These are phyloP conservation scores for Invenusta paracnida DNA, from an alignment of 2,888 invertebrate species.

Conservation along the genomic window DNA sequence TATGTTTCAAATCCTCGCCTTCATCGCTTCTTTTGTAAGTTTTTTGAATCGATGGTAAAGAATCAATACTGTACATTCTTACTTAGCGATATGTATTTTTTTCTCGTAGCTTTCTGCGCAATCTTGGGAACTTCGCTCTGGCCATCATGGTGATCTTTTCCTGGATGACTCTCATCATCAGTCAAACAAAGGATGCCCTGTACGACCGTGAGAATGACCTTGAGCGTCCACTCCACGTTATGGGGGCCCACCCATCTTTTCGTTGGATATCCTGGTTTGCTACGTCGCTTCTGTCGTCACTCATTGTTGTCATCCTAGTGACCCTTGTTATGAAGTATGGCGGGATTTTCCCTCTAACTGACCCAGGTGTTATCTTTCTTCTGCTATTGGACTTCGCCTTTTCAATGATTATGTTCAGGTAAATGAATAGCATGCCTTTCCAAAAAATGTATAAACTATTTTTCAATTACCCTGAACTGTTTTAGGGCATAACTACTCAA, in stretches of 20 bases:
- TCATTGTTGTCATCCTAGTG: constrained; percentile 6
- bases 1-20: too few relatives aligned
- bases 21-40: too few relatives aligned
- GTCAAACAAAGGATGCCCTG: constrained; percentile 18
- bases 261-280: constrained; percentile 39
- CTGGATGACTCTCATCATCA: constrained; percentile 23
- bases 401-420: constrained; percentile 11
- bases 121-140: background rate
- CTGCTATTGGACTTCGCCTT: constrained; percentile 23
- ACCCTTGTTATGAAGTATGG: constrained; percentile 5
- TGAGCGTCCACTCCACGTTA: constrained; percentile 28
- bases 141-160: constrained; percentile 32
- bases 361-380: background rate
- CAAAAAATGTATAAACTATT: too few relatives aligned
- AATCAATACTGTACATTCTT: too few relatives aligned
- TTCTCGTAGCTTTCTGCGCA: background rate
- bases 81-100: too few relatives aligned
- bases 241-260: constrained; percentile 14
- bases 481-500: too few relatives aligned
- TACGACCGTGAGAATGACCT: constrained; percentile 34
- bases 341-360: background rate
- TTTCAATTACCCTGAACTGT: too few relatives aligned
- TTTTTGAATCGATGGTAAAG: too few relatives aligned
- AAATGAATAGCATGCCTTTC: too few relatives aligned
- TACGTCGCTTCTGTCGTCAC: background rate